Percentiles rank a stretch among this genome's conserved stretches.
phyloP scores from a whole-genome alignment of 2,113 vertebrate genomes.

The Passer domesticus region DNA sequence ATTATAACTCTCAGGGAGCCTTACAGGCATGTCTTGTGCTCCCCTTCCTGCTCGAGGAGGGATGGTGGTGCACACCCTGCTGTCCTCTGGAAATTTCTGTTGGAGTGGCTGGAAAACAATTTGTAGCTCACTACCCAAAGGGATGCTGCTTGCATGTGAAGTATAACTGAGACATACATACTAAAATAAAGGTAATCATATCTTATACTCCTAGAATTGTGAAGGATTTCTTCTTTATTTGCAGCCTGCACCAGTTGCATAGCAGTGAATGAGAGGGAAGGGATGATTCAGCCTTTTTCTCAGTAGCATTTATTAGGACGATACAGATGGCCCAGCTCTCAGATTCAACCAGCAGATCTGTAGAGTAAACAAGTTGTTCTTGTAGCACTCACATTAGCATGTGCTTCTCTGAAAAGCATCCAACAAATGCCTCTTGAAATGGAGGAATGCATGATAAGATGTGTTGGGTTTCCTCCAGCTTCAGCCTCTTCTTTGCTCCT shows the following conservation, averaged over 20 bases:
- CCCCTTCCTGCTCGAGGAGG: neutral
- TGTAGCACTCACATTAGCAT: neutral
- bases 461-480: neutral
- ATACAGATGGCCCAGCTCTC: neutral
- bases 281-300: neutral
- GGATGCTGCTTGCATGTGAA: neutral
- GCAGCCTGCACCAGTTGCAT: neutral
- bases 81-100: neutral
- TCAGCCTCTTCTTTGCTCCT: neutral
- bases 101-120: neutral
- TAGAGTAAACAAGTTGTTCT: neutral
- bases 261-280: neutral
- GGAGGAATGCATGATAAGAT: neutral
- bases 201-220: neutral
- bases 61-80: fast-evolving
- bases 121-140: neutral
- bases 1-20: neutral
- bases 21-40: neutral
- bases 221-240: neutral
- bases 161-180: neutral
- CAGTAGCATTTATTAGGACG: neutral
- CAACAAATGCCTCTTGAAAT: neutral
- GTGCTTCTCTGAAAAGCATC: neutral
- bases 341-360: neutral
- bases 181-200: neutral